Evolutionary conservation across 2,113 vertebrate species (phyloP).

Genomic region (Cyprinodon variegatus): DNA sequence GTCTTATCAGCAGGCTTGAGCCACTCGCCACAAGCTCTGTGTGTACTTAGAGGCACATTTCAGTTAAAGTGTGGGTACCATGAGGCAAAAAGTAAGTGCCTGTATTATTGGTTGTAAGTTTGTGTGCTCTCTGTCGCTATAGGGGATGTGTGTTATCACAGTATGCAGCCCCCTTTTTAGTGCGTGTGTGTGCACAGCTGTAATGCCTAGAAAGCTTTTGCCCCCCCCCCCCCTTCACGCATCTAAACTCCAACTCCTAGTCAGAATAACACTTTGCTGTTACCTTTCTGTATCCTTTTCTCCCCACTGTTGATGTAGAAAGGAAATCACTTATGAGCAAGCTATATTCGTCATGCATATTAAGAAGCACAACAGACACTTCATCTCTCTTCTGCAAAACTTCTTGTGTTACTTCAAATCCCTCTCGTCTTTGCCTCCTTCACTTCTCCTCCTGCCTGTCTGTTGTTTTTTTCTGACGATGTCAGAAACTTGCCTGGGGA

Average conservation of each 20-base stretch:
- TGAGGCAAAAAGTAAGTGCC: conserved; percentile 14
- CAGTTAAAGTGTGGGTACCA: conserved; percentile 16
- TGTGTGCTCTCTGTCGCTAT: conserved; percentile 53
- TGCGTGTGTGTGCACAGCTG: conserved; percentile 44
- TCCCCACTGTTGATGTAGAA: conserved; percentile 22
- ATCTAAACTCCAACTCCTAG: conserved; percentile 10
- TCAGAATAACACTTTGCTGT: conserved; percentile 62
- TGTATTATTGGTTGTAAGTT: conserved; percentile 10
- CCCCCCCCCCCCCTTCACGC: conserved; percentile 13
- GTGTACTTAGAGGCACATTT: conserved; percentile 37
- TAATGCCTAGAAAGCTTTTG: conserved; percentile 60
- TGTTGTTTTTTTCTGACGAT: conserved; percentile 13
- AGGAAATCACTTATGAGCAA: conserved; percentile 24
- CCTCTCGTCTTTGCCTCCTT: conserved; percentile 14
- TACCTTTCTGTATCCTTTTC: conserved; percentile 36
- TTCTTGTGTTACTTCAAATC: conserved; percentile 30
- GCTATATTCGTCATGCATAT: conserved; percentile 34
- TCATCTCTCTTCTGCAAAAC: conserved; percentile 17
- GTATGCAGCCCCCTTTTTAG: conserved; percentile 58
- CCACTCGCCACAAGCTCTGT: conserved; percentile 61
- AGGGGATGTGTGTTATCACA: conserved; percentile 70
- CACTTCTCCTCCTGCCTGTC: conserved; percentile 13
- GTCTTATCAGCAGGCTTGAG: conserved; percentile 72
- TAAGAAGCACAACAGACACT: conserved; percentile 16
- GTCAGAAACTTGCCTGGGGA: conserved; percentile 56